These are phyloP conservation scores for Drosophila emarginata DNA, from an alignment of 2,888 invertebrate species.

Conservation along the genomic window DNA sequence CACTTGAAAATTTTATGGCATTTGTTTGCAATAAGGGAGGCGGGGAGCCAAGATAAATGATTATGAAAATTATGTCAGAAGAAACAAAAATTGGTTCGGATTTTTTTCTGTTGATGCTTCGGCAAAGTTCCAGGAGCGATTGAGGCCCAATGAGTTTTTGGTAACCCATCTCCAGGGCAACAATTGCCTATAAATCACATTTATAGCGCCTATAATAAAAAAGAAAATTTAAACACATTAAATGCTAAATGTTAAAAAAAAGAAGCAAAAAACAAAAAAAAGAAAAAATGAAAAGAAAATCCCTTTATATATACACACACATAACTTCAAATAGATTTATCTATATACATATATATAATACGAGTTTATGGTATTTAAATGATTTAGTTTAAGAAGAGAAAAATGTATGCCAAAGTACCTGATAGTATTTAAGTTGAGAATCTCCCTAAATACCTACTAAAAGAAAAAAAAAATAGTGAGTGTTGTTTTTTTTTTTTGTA, in stretches of 20 bases:
- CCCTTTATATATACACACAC: slow-evolving; percentile 30
- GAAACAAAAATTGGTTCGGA: no score
- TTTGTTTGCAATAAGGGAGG: neutral
- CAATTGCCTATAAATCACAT: no score
- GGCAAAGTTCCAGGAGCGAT: neutral
- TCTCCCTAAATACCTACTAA: slow-evolving; percentile 31
- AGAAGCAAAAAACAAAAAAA: slow-evolving; percentile 11
- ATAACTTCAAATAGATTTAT: slow-evolving; percentile 19
- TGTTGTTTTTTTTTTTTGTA: neutral
- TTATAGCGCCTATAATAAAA: no score
- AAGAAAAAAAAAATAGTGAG: neutral
- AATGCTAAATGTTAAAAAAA: slow-evolving; percentile 9
- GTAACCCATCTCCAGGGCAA: no score
- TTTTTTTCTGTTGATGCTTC: neutral
- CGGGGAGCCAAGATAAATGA: neutral
- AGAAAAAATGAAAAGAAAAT: slow-evolving; percentile 8
- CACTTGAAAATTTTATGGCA: neutral
- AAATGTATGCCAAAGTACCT: slow-evolving; percentile 80
- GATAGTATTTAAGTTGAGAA: slow-evolving; percentile 73
- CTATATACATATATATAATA: slow-evolving; percentile 10
- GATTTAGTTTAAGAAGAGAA: slow-evolving; percentile 3
- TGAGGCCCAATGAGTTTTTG: no score
- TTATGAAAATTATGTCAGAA: no score
- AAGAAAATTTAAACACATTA: slow-evolving; percentile 16
- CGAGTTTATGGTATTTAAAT: slow-evolving; percentile 30